Percentiles rank a stretch among this genome's conserved stretches.
These are phyloP conservation scores for Epinotia demarniana DNA, from an alignment of 2,888 invertebrate species.

Conservation along the genomic window DNA sequence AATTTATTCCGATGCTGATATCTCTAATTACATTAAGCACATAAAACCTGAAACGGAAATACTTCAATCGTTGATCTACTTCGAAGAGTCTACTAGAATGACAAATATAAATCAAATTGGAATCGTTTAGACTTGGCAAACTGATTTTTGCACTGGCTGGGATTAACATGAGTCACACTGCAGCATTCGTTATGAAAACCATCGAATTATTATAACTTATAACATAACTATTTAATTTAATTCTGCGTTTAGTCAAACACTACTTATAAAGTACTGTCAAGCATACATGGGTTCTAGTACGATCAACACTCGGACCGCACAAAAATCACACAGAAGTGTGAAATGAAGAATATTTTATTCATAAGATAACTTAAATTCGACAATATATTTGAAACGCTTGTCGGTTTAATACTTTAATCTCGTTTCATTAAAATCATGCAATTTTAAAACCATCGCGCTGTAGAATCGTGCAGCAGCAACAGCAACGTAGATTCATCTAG, in stretches of 20 bases:
- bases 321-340: not conserved
- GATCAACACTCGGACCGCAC: too few relatives aligned
- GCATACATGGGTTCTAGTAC: too few relatives aligned
- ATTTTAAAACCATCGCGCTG: not conserved
- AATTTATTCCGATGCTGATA: not conserved
- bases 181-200: too few relatives aligned
- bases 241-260: too few relatives aligned
- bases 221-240: too few relatives aligned
- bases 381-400: not conserved
- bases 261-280: too few relatives aligned
- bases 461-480: not conserved
- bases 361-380: not conserved
- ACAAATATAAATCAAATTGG: not conserved
- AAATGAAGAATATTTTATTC: not conserved
- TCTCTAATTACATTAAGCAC: not conserved
- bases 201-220: too few relatives aligned
- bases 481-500: conserved; percentile 1
- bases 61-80: not conserved
- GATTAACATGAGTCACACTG: too few relatives aligned
- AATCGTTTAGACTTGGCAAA: too few relatives aligned
- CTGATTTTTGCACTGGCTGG: too few relatives aligned
- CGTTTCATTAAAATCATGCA: not conserved
- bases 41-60: not conserved
- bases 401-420: not conserved
- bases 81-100: not conserved